Evolutionary conservation across 2,888 invertebrate species (phyloP), one percentile per base, ranked within the genome.

Genomic region (Bugula neritina): DNA sequence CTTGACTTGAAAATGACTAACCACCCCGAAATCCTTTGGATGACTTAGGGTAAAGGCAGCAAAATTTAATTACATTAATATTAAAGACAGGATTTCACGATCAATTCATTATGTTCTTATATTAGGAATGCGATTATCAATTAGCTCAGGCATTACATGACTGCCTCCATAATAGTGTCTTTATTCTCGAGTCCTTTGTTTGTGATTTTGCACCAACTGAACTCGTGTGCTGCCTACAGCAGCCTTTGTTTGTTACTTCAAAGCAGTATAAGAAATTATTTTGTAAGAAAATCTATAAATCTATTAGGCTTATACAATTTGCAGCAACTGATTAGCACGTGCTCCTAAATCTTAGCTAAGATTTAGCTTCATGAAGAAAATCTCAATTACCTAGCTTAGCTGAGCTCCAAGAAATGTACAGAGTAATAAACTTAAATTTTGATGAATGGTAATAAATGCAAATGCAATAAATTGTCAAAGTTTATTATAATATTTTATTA

Each of bases 211-310:
- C 27, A 63, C 63, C n/a, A 31, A 31, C 3, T 63, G 63, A 63
- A 63, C 63, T 31, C 31, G 34, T 31, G 31, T 63, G 31, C 63
- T 31, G 27, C 21, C 27, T 13, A 13, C 63, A 27, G 27, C n/a
- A 27, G 13, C 23, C 57, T 57, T 57, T 57, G 57, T 57, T 27
- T 10, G 3, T 27, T 13, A 25, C 2, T 31, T 63, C 63, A 13
- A 63, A 31, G 5, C 31, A 27, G 31, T 63, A 31, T 63, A 63
- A 63, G 10, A 63, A 63, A 31, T 31, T 63, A 63, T 63, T 29
- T 13, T 31, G 31, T 34, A 25, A 27, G 21, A 63, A 31, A 13
- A 13, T 63, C 63, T 63, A 63, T 63, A 31, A 27, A 63, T n/a
- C 27, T 34, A 63, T 63, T 29, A 34, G 31, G 43, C 43, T 43